phyloP scores from a whole-genome alignment of 2,888 invertebrate genomes.

The Apotomis betuletana region DNA sequence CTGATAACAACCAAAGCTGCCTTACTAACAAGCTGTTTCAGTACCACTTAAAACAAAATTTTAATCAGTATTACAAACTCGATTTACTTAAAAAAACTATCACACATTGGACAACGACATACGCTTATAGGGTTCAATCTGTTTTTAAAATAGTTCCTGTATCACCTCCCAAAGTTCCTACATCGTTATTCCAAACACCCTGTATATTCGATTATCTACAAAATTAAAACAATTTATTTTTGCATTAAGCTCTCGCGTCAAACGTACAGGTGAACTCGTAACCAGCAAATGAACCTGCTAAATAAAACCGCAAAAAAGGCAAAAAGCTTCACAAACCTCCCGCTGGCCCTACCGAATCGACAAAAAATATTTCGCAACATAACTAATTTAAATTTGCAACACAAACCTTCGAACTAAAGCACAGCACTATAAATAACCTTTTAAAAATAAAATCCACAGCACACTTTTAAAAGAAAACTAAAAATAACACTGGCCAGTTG shows the following conservation, averaged over 20 bases:
- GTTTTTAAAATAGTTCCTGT: too few species aligned
- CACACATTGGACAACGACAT: too few species aligned
- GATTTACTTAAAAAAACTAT: too few species aligned
- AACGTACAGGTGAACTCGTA: constrained; percentile 2
- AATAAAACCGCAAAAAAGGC: constrained; percentile 36
- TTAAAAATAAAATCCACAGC: constrained; percentile 28
- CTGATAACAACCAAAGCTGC: too few species aligned
- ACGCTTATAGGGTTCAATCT: too few species aligned
- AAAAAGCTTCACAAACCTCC: constrained; percentile 30
- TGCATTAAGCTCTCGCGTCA: not conserved
- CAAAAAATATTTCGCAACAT: constrained; percentile 64
- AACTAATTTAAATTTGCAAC: constrained; percentile 58
- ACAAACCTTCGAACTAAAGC: constrained; percentile 57
- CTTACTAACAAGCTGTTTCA: too few species aligned
- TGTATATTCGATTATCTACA: too few species aligned
- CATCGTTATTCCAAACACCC: too few species aligned
- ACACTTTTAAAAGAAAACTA: constrained; percentile 37
- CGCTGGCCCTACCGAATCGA: constrained; percentile 41
- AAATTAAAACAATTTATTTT: not conserved
- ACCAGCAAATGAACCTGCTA: constrained; percentile 23
- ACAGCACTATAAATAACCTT: constrained; percentile 42
- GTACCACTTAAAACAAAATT: too few species aligned
- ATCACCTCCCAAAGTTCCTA: too few species aligned
- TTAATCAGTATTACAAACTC: too few species aligned
- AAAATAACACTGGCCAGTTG: constrained; percentile 41